Percentiles rank a stretch among this genome's conserved stretches.
phyloP scores from a whole-genome alignment of 2,113 vertebrate species.

The Merops nubicus region DNA sequence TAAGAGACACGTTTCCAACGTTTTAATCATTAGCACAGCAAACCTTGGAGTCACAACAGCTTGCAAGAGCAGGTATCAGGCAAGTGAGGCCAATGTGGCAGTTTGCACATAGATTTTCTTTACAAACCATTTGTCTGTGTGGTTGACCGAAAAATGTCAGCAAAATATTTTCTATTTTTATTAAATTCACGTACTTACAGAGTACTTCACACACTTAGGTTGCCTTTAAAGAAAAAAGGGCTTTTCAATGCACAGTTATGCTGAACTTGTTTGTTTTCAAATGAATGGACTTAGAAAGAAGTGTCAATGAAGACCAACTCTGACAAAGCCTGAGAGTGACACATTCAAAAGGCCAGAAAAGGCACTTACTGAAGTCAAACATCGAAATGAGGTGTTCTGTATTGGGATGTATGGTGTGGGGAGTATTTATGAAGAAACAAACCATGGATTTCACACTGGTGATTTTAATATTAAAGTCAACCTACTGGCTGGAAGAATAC shows the following conservation, averaged over 20 bases:
- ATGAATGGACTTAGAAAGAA: not conserved
- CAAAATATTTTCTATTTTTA: not conserved
- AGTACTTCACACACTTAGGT: not conserved
- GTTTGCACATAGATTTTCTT: not conserved
- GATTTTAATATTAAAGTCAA: constrained; percentile 45
- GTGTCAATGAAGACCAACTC: not conserved
- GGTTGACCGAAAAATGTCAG: not conserved
- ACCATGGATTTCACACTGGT: constrained; percentile 7
- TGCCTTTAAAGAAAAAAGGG: not conserved
- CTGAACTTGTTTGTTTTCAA: not conserved
- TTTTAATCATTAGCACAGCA: not conserved
- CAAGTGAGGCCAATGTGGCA: not conserved
- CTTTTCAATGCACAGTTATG: not conserved
- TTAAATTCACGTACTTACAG: not conserved
- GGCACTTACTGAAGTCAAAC: not conserved
- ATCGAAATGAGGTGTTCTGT: not conserved
- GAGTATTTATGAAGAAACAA: constrained; percentile 1
- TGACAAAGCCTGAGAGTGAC: not conserved
- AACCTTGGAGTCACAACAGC: not conserved
- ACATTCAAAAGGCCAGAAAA: not conserved
- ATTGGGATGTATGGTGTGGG: not conserved
- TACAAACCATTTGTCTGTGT: not conserved
- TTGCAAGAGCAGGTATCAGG: not conserved
- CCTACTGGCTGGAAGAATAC: constrained; percentile 77
- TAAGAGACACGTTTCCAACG: not conserved